These are phyloP conservation scores for Hassar affinis DNA, from an alignment of 2,113 vertebrate genomes.

Conservation along the genomic window DNA sequence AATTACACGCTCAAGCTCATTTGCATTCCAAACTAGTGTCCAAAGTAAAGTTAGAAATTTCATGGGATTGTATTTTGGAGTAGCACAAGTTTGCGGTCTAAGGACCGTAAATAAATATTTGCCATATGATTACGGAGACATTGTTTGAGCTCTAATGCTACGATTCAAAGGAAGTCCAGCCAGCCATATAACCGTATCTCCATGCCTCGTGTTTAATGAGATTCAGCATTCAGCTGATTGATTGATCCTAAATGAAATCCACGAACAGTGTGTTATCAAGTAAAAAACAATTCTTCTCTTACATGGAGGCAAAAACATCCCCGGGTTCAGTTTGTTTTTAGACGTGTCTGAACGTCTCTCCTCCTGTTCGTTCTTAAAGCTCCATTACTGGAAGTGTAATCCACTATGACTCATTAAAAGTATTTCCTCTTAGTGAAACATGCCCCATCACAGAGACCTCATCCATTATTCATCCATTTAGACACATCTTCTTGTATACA, in stretches of 20 bases:
- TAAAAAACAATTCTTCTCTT: constrained; percentile 27
- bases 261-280: neutral
- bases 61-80: constrained; percentile 55
- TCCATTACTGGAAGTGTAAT: constrained; percentile 65
- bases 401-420: constrained; percentile 68
- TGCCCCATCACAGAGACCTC: constrained; percentile 68
- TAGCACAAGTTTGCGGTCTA: neutral
- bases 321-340: constrained; percentile 59
- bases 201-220: neutral
- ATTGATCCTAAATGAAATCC: neutral
- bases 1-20: constrained; percentile 57
- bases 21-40: constrained; percentile 59
- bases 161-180: constrained; percentile 2
- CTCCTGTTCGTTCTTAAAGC: constrained; percentile 42
- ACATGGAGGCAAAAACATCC: constrained; percentile 32
- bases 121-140: constrained; percentile 50
- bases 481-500: constrained; percentile 62
- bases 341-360: constrained; percentile 59
- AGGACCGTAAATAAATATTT: constrained; percentile 28
- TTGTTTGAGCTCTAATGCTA: constrained; percentile 18
- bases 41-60: constrained; percentile 54
- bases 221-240: neutral
- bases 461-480: constrained; percentile 75
- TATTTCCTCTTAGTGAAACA: constrained; percentile 73
- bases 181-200: neutral